Conservation (phyloP, 2,113 vertebrate genomes). For the Cercocebus atys region DNA sequence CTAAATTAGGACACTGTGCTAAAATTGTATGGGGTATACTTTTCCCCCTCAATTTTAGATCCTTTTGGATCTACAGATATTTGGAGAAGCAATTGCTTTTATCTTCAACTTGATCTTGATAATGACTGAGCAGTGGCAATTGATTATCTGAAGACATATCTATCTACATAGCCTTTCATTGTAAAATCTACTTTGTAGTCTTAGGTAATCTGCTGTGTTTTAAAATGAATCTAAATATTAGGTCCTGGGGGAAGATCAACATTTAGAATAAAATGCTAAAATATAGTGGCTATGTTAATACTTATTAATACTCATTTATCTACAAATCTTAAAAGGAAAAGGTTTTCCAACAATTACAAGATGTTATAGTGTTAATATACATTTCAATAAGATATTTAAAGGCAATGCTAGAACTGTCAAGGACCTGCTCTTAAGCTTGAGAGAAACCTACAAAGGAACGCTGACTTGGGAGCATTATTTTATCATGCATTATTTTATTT, state of each 20-base stretch:
- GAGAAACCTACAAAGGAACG: conserved; percentile 76
- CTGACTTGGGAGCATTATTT: conserved; percentile 28
- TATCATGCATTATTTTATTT: conserved; percentile 25
- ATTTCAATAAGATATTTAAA: conserved; percentile 86
- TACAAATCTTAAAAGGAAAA: conserved; percentile 81
- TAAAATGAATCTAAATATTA: conserved; percentile 81
- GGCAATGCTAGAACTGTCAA: conserved; percentile 80
- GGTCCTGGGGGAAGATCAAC: conserved; percentile 71
- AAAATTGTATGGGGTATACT: not conserved
- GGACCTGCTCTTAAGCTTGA: conserved; percentile 81
- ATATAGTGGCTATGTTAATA: conserved; percentile 77
- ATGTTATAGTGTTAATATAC: conserved; percentile 81
- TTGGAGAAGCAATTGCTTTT: conserved; percentile 24
- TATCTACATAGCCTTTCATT: conserved; percentile 62
- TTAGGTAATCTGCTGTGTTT: conserved; percentile 78
- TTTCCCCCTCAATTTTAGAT: not conserved
- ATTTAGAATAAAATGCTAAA: conserved; percentile 78
- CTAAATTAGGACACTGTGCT: not conserved
- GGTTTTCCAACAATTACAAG: conserved; percentile 79
- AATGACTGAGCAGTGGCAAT: not conserved
- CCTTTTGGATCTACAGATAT: not conserved
- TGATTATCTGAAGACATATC: conserved; percentile 20
- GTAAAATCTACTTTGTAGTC: conserved; percentile 8
- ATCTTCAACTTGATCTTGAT: not conserved
- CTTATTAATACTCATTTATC: conserved; percentile 81